phyloP scores from a whole-genome alignment of 2,113 vertebrate genomes.

The Casuarius casuarius region DNA sequence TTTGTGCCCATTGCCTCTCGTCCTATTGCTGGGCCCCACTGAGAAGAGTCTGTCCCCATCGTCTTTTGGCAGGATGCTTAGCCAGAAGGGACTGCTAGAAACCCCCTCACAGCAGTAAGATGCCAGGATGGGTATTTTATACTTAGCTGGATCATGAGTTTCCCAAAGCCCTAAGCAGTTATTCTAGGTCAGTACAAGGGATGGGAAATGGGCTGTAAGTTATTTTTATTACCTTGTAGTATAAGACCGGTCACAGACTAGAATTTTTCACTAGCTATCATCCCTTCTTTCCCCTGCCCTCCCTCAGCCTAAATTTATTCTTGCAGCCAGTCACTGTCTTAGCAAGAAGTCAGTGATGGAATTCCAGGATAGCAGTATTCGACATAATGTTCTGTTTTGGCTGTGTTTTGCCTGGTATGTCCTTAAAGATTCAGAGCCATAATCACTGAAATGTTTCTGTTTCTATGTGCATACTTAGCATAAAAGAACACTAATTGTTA shows the following conservation, averaged over 20 bases:
- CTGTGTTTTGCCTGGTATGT: neutral
- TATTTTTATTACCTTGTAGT: neutral
- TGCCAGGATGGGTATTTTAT: neutral
- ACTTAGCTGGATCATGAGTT: neutral
- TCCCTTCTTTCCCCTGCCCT: neutral
- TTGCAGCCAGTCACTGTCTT: neutral
- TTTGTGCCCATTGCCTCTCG: too few species aligned
- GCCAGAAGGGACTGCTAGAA: neutral
- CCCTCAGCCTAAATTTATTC: neutral
- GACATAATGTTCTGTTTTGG: neutral
- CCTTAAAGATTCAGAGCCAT: neutral
- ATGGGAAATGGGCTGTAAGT: neutral
- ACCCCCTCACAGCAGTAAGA: rapidly evolving
- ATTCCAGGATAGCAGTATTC: neutral
- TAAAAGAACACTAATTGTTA: neutral
- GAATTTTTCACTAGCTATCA: neutral
- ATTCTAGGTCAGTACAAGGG: neutral
- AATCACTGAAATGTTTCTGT: neutral
- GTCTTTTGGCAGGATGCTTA: neutral
- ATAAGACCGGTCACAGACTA: neutral
- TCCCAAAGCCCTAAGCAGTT: neutral
- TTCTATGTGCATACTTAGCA: neutral
- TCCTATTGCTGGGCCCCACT: neutral
- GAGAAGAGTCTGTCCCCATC: neutral
- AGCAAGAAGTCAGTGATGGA: neutral